Conservation (phyloP, 2,113 vertebrate species). For the Poeciliopsis turrubarensis region DNA sequence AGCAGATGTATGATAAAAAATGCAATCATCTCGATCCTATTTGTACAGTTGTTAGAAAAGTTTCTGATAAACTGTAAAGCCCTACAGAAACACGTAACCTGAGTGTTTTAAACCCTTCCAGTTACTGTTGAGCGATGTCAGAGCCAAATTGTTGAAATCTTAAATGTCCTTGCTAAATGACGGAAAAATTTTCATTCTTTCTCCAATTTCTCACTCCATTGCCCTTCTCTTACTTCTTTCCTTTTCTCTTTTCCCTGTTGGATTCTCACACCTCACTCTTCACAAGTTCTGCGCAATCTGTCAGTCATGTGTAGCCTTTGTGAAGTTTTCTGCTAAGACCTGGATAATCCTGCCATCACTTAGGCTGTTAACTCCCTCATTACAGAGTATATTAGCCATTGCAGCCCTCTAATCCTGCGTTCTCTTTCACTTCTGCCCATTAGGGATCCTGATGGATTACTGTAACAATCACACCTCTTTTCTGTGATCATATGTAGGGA, state of each 20-base stretch:
- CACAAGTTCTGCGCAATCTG: conserved; percentile 44
- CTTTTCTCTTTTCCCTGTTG: conserved; percentile 22
- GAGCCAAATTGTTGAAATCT: conserved; percentile 19
- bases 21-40: neutral
- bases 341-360: conserved; percentile 71
- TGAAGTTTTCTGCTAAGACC: conserved; percentile 68
- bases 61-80: neutral
- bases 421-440: conserved; percentile 73
- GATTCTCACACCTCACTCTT: conserved; percentile 35
- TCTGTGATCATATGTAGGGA: conserved; percentile 70
- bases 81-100: neutral
- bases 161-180: conserved; percentile 45
- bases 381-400: conserved; percentile 74
- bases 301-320: conserved; percentile 71
- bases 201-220: conserved; percentile 69
- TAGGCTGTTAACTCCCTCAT: conserved; percentile 76
- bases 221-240: conserved; percentile 35
- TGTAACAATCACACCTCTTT: conserved; percentile 73
- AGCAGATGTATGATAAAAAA: neutral
- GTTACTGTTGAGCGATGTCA: neutral
- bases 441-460: conserved; percentile 72
- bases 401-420: conserved; percentile 67
- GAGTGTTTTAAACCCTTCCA: neutral
- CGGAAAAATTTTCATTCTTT: conserved; percentile 58
- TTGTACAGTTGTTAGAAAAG: neutral